Evolutionary conservation across 2,888 invertebrate species (phyloP).

Genomic region (Megalurothrips usitatus): DNA sequence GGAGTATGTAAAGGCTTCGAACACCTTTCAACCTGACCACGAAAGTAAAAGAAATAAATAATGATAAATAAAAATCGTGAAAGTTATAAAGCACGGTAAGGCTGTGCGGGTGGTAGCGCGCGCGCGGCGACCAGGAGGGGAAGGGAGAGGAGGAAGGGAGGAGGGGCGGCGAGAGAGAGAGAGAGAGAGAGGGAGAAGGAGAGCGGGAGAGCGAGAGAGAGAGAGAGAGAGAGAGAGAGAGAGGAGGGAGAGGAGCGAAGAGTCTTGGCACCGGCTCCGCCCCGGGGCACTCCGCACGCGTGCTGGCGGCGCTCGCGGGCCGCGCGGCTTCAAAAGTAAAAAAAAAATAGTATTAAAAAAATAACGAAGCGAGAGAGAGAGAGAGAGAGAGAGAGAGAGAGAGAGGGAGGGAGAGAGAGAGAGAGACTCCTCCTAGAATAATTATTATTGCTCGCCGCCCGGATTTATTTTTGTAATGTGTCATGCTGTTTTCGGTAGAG

Average conservation of each 20-base stretch:
- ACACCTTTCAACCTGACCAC: too few relatives aligned
- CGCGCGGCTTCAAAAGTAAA: not conserved
- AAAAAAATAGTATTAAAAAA: not conserved
- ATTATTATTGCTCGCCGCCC: not conserved
- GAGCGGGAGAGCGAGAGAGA: too few relatives aligned
- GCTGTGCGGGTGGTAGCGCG: not conserved
- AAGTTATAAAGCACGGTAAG: not conserved
- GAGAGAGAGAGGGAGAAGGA: not conserved
- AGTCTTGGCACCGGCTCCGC: conserved; percentile 3
- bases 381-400: too few relatives aligned
- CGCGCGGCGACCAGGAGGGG: not conserved
- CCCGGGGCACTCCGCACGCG: conserved; percentile 8
- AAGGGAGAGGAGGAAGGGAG: too few relatives aligned
- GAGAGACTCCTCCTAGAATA: not conserved
- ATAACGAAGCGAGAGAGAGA: not conserved
- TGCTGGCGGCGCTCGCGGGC: too few relatives aligned
- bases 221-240: not conserved
- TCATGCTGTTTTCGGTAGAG: conserved; percentile 16
- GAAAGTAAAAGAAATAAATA: too few relatives aligned
- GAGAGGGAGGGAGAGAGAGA: too few relatives aligned
- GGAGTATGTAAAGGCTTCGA: too few relatives aligned
- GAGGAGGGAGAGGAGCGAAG: too few relatives aligned
- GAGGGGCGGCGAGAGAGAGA: too few relatives aligned
- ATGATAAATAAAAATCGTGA: too few relatives aligned
- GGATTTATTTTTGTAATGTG: conserved; percentile 13